Base-by-base conservation (phyloP, 2,888 invertebrate genomes). In the Liopterus haemorrhoidalis region DNA sequence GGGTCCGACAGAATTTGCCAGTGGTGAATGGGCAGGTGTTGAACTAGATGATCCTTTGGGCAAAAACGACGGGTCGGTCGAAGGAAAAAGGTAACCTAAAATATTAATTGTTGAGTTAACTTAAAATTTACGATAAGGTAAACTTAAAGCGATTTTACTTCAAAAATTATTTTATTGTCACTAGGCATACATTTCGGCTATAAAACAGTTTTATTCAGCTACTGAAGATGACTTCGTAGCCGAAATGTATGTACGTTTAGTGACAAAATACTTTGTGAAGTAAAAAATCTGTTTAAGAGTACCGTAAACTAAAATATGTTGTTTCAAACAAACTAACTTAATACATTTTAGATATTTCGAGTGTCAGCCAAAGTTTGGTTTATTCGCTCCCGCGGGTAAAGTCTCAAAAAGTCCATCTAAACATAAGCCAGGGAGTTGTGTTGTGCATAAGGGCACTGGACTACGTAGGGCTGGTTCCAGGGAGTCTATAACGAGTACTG, bases 11-110 rank as follows among this genome's bases (percentile, higher is more conserved):
- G 87, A 91, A 59, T 96, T 96, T 67, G 93, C 95, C 1, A 68
- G 82, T 22, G 96, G 96, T 22, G 82, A 91, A 56, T 96, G 95
- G 95, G 94, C 89, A 50, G 96, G 96, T 16, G 85, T 97, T 14
- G 94, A 96, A 67, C 73, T 97, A 55, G 94, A 95, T 64, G 92
- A 94, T 54, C 83, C 91, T 1, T 71, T 85, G 48, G 97, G 97
- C 41, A 96, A 96, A 70, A 96, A 97, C 68, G 94, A 97, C 63
- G 96, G 97, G 46, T 82, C 89, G 37, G 92, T 96, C 21, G 88
- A 83, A 53, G 94, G 91, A 42, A 85, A 83, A 69, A 85, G 91
- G 92, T 95, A 68, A 58, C 47, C n/a, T n/a, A n/a, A n/a, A n/a
- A n/a, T n/a, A n/a, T n/a, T n/a, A n/a, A n/a, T n/a, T 36, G 27